Base-by-base conservation (phyloP, 2,888 invertebrate genomes). In the Copidosoma aretas region DNA sequence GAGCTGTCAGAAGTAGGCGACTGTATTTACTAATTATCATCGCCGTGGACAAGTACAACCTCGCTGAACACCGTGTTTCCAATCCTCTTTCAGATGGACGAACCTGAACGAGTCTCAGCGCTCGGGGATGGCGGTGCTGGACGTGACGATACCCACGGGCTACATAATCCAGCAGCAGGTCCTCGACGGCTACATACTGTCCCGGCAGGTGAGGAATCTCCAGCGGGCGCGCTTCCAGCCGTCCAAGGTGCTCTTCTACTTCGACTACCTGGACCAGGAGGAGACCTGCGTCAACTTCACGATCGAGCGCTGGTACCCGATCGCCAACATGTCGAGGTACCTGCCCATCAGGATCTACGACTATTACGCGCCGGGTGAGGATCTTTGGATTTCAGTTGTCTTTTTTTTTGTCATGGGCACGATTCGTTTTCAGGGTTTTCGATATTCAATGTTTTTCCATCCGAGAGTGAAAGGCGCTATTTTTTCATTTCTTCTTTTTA, bases 241-340 rank as follows among this genome's bases (percentile, higher is more conserved):
- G 73, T 87, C 90, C 73, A 95, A 95, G 87, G 91, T 96, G 71
- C 85, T 94, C 60, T 96, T 97, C 86, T 97, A 97, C 84, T 97
- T 98, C 82, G 92, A 95, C 83, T 95, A 92, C 82, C 84, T 97
- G 82, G 94, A 95, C 78, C 85, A 87, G 24, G 91, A 92, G 82
- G 91, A 90, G 77, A 93, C 93, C 10, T 98, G 98, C 81, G 91
- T 98, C 14, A 93, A 94, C 84, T 94, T 97, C 82, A 94, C 95
- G 0, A 89, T 97, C 65, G 95, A 97, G 84, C 88, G 98, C 74
- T 98, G 97, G 97, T 93, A 89, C 85, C 97, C 97, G 0, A 95
- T 97, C 3, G 97, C 97, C 60, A 98, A 98, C 85, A 94, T 97
- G 93, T 96, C 97, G 0, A 89, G 95, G 57, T 95, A 94, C 84